These are phyloP conservation scores for Xiphophorus birchmanni DNA, from an alignment of 2,797 vertebrate genomes.

Conservation along the genomic window DNA sequence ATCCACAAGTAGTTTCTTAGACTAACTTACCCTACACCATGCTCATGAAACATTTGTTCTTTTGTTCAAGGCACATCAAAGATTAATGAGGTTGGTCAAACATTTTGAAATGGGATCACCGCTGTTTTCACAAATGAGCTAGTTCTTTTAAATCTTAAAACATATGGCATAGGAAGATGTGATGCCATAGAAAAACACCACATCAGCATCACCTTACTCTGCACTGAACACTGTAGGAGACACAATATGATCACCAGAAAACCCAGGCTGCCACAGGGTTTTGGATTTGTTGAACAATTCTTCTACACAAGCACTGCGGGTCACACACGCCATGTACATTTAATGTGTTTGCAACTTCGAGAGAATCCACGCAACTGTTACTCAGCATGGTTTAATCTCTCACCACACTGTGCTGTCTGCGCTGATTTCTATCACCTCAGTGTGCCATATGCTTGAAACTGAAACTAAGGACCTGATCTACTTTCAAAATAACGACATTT, in stretches of 20 bases:
- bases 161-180: background rate
- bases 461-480: background rate
- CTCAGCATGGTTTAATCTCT: background rate
- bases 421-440: background rate
- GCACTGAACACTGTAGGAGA: background rate
- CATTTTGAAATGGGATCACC: background rate
- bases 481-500: background rate
- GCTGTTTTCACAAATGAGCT: background rate
- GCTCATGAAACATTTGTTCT: background rate
- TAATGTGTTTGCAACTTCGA: background rate
- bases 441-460: background rate
- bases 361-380: background rate
- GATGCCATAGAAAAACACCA: background rate
- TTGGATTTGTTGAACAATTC: background rate
- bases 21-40: background rate
- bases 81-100: slow-evolving; percentile 4
- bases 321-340: background rate
- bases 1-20: background rate
- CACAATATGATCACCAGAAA: background rate
- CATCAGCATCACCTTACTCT: background rate
- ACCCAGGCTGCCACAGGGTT: background rate
- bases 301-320: background rate
- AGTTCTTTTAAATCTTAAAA: background rate
- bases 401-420: slow-evolving; percentile 1
- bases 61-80: background rate